These are phyloP conservation scores for Meleagris gallopavo DNA, from an alignment of 2,113 vertebrate species.

Conservation along the genomic window DNA sequence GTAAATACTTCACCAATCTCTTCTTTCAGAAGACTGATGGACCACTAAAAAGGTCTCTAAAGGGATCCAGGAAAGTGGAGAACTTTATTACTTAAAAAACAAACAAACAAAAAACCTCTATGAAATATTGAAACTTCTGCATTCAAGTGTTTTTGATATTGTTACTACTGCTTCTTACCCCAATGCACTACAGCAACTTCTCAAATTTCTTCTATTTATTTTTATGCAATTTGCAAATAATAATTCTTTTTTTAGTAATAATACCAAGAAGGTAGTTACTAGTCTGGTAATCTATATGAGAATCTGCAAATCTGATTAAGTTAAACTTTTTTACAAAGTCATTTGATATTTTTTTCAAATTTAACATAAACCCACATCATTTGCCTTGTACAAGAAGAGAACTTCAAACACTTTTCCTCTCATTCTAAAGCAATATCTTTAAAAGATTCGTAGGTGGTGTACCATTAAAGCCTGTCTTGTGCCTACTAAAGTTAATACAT, in stretches of 20 bases:
- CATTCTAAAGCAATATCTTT: neutral
- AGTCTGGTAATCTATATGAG: neutral
- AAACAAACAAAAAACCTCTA: neutral
- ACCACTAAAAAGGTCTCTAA: neutral
- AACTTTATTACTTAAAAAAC: neutral
- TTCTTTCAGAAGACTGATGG: neutral
- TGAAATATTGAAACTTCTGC: neutral
- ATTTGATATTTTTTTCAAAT: neutral
- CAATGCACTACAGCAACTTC: neutral
- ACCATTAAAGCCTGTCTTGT: neutral
- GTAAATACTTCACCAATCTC: neutral
- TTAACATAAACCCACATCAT: neutral
- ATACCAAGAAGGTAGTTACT: neutral
- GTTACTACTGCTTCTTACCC: neutral
- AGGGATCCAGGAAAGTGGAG: neutral
- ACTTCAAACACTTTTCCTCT: neutral
- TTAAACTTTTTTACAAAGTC: neutral
- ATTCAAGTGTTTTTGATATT: neutral
- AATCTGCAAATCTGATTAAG: constrained; percentile 14
- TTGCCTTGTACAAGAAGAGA: neutral
- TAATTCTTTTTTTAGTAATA: neutral
- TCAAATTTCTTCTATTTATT: neutral
- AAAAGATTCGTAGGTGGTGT: neutral
- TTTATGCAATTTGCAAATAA: neutral
- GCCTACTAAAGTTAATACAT: neutral